Conservation (phyloP, 1,140 invertebrate species). For the Physella acuta region DNA sequence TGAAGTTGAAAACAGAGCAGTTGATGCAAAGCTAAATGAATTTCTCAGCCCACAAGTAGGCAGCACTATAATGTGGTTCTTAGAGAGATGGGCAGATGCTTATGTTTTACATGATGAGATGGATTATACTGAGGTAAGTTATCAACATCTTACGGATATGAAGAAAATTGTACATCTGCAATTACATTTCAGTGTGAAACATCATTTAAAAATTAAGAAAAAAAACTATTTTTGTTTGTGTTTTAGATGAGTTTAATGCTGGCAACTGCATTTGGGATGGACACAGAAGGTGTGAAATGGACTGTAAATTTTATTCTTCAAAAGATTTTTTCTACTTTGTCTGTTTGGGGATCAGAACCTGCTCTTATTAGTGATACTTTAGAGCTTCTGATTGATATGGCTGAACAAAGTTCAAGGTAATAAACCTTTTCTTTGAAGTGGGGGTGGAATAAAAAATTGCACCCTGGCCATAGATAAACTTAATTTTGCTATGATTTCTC, state of each 20-base stretch:
- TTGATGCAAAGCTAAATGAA: slow-evolving; percentile 66
- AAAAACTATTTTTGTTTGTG: too few species aligned
- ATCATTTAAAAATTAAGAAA: too few species aligned
- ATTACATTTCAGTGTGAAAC: too few species aligned
- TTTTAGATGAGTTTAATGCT: slow-evolving; percentile 63
- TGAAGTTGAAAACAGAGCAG: slow-evolving; percentile 70
- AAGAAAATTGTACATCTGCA: too few species aligned
- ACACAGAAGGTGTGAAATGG: slow-evolving; percentile 67
- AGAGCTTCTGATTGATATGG: slow-evolving; percentile 65
- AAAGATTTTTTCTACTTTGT: slow-evolving; percentile 67
- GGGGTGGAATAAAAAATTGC: too few species aligned
- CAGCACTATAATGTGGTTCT: slow-evolving; percentile 77
- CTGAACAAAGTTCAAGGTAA: slow-evolving; percentile 67
- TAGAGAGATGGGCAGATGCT: slow-evolving; percentile 74
- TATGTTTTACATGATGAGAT: slow-evolving; percentile 74
- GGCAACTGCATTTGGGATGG: slow-evolving; percentile 67
- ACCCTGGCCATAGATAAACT: too few species aligned
- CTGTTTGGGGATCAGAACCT: slow-evolving; percentile 66
- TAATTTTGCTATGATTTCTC: slow-evolving; percentile 31
- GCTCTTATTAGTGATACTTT: slow-evolving; percentile 67
- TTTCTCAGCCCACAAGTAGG: slow-evolving; percentile 80
- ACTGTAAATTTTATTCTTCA: slow-evolving; percentile 68
- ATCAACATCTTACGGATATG: too few species aligned
- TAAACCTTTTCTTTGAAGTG: too few species aligned
- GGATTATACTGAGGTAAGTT: slow-evolving; percentile 70